A percentile compares a stretch with the other conserved stretches of the same genome.
These are phyloP conservation scores for Propithecus coquereli DNA, from an alignment of 2,113 vertebrate genomes.

Conservation along the genomic window DNA sequence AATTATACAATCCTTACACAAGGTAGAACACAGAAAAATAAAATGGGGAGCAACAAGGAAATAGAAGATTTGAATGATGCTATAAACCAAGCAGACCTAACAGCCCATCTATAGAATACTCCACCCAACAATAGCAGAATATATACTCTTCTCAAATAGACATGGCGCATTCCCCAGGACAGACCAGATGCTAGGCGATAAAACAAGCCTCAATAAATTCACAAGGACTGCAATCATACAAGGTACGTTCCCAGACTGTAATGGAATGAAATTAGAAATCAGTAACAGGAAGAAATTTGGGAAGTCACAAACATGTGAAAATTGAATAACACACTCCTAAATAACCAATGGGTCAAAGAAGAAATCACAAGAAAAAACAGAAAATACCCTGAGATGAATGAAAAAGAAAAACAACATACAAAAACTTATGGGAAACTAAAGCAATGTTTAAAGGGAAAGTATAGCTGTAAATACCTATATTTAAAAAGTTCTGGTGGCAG, in stretches of 20 bases:
- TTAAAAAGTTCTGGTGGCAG: too few species aligned
- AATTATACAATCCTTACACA: background rate
- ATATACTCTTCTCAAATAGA: background rate
- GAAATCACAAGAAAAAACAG: background rate
- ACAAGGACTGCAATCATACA: background rate
- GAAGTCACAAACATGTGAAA: background rate
- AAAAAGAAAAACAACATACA: background rate
- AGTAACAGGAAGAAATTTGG: background rate
- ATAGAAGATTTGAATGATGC: background rate
- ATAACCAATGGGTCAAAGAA: background rate
- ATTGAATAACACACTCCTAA: background rate
- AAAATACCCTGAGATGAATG: background rate
- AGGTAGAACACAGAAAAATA: background rate
- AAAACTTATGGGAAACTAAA: background rate
- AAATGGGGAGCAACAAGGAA: background rate
- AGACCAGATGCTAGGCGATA: background rate
- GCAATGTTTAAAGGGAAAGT: background rate
- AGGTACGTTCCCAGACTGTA: background rate
- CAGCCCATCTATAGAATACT: too few species aligned
- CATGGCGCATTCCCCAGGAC: fast-evolving
- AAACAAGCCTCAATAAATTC: background rate
- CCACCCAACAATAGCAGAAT: background rate
- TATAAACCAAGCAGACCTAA: background rate
- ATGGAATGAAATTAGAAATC: background rate
- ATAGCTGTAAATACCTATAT: background rate